phyloP scores from a whole-genome alignment of 2,797 vertebrate species.

The Streptopelia turtur region DNA sequence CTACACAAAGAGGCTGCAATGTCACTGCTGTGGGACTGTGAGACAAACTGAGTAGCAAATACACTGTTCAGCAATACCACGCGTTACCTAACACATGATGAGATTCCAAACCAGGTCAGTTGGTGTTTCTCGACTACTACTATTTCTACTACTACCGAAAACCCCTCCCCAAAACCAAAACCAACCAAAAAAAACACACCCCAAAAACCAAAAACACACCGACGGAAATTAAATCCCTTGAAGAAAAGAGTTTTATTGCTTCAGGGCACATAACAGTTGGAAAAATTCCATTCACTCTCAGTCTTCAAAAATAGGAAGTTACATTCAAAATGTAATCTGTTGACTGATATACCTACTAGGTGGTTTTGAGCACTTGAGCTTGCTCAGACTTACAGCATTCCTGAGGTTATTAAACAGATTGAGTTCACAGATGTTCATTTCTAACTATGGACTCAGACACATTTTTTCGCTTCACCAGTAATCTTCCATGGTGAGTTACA shows the following conservation, averaged over 20 bases:
- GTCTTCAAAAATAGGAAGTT: background rate
- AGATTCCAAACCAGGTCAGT: background rate
- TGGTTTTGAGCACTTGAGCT: background rate
- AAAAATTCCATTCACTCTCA: background rate
- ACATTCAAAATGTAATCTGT: background rate
- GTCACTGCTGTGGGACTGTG: fast-evolving
- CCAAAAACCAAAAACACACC: too few relatives aligned
- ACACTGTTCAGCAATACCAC: fast-evolving
- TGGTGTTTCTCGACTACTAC: background rate
- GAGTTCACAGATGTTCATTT: background rate
- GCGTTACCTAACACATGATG: background rate
- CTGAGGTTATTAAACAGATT: background rate
- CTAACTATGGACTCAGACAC: background rate
- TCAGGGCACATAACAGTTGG: background rate
- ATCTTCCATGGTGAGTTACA: background rate
- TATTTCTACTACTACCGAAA: background rate
- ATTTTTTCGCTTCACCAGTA: background rate
- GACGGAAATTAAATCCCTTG: background rate
- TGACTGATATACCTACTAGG: background rate
- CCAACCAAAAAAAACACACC: too few relatives aligned
- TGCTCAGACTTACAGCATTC: background rate
- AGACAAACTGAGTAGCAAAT: background rate
- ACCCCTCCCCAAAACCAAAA: too few relatives aligned
- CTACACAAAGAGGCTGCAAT: background rate
- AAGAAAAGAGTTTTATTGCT: background rate